These are phyloP conservation scores for Champsocephalus esox DNA, from an alignment of 2,797 vertebrate genomes.

Conservation along the genomic window DNA sequence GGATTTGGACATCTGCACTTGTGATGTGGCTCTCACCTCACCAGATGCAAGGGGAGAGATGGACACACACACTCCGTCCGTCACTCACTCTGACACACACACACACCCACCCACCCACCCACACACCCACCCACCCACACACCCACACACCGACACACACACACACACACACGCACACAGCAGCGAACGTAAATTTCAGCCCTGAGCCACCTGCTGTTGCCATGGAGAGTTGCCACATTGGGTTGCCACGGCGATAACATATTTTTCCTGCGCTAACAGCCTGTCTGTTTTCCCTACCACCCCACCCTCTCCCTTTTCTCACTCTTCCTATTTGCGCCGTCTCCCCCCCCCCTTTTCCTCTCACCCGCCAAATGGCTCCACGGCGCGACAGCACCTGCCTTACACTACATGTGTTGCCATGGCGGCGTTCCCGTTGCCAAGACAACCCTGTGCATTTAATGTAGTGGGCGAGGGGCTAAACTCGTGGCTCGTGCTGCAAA, in stretches of 20 bases:
- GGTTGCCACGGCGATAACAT: conserved; percentile 91
- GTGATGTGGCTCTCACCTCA: conserved; percentile 64
- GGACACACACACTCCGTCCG: conserved; percentile 26
- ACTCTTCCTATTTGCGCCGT: neutral
- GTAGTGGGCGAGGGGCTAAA: conserved; percentile 84
- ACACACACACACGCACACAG: conserved; percentile 42
- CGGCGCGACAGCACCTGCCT: conserved; percentile 90
- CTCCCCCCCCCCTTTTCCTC: conserved; percentile 31
- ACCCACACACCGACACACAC: too few species aligned
- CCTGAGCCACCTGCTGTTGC: conserved; percentile 89
- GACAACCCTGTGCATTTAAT: conserved; percentile 90
- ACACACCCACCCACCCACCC: too few species aligned
- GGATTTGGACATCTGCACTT: conserved; percentile 66
- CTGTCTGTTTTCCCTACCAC: conserved; percentile 86
- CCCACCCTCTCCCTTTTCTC: neutral
- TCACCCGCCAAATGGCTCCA: conserved; percentile 88
- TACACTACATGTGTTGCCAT: conserved; percentile 89
- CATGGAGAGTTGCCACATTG: conserved; percentile 88
- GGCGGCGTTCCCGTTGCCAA: conserved; percentile 89
- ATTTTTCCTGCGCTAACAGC: conserved; percentile 91
- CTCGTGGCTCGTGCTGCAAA: conserved; percentile 70
- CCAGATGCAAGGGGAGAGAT: conserved; percentile 62
- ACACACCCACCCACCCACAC: too few species aligned
- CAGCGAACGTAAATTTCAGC: conserved; percentile 78
- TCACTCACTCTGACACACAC: too few species aligned